Conservation (phyloP, 1,140 invertebrate genomes). For the Dendrolimus kikuchii region DNA sequence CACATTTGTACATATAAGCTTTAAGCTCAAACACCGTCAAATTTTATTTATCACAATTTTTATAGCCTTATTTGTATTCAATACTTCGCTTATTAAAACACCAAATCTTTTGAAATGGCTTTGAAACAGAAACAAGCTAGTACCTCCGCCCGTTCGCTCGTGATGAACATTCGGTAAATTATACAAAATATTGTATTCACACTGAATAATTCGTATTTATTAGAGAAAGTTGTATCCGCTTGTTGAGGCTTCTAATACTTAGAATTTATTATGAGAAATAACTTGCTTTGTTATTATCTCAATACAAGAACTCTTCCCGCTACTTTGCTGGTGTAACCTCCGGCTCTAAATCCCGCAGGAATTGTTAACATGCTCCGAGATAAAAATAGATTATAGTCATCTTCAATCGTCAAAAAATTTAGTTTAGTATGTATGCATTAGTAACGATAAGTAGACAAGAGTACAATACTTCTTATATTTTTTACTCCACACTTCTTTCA, state of each 20-base stretch:
- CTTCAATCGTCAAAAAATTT: no score
- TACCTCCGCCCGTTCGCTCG: constrained; percentile 1
- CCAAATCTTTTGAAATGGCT: constrained; percentile 12
- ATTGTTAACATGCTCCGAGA: no score
- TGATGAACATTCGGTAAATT: constrained; percentile 14
- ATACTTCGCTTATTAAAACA: constrained; percentile 35
- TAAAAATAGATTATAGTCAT: no score
- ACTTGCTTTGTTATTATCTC: no score
- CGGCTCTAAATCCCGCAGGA: no score
- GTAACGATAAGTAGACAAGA: no score
- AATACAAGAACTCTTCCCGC: no score
- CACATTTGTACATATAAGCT: constrained; percentile 29
- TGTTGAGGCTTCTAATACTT: constrained; percentile 6
- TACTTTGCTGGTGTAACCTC: no score
- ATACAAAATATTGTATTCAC: constrained; percentile 21
- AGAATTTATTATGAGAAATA: background rate
- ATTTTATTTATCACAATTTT: constrained; percentile 46
- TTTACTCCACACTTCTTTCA: no score
- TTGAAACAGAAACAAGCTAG: background rate
- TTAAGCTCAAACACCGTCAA: constrained; percentile 44
- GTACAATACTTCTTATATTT: no score
- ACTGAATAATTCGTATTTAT: constrained; percentile 31
- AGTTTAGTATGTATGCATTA: no score
- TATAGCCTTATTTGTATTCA: constrained; percentile 59
- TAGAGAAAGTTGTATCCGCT: constrained; percentile 30